Base-by-base conservation (phyloP, 2,797 vertebrate genomes). In the Sparus aurata region DNA sequence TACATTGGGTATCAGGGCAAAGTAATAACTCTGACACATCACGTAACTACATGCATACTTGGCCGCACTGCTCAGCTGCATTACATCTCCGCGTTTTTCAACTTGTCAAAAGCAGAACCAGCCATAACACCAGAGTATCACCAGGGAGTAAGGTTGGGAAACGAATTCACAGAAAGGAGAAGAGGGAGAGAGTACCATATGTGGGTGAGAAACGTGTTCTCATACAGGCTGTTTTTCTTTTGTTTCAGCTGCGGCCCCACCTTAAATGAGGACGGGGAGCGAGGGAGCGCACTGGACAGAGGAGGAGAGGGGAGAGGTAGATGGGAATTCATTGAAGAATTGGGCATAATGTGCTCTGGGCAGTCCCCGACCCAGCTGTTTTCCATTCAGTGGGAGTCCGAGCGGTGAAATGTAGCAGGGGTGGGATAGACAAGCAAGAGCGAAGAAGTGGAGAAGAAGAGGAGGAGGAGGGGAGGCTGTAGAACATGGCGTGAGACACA, bases 241-340 rank as follows among this genome's bases (percentile, higher is more conserved):
- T 94, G 93, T 95, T 95, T 93, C 94, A 93, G 93, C 93, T 94
- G 93, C 82, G 0, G 92, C 94, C 93, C 85, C 94, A 95, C 94
- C 94, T 94, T 90, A 92, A 93, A 93, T 83, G 88, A 93, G 92
- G 90, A 90, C 87, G 86, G 91, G 91, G 91, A 93, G 90, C 82
- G 71, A 89, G 93, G 92, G 92, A 93, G 78, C 38, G 7, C 75
- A 89, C 88, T 90, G 92, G 92, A 93, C 83, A 90, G 90, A 84
- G 77, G 81, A 87, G 86, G 85, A 89, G 86, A 89, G 65, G 87
- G 90, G 91, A 92, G 91, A 90, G 90, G 87, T 91, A 80, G 87
- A 88, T 94, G 92, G 84, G 91, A 90, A 92, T 90, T 92, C 86
- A 92, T 90, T 92, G 89, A 94, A 92, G 87, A 92, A 88, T 91